Conservation (phyloP, 2,888 invertebrate species). For the Listrodromus nycthemerus region DNA sequence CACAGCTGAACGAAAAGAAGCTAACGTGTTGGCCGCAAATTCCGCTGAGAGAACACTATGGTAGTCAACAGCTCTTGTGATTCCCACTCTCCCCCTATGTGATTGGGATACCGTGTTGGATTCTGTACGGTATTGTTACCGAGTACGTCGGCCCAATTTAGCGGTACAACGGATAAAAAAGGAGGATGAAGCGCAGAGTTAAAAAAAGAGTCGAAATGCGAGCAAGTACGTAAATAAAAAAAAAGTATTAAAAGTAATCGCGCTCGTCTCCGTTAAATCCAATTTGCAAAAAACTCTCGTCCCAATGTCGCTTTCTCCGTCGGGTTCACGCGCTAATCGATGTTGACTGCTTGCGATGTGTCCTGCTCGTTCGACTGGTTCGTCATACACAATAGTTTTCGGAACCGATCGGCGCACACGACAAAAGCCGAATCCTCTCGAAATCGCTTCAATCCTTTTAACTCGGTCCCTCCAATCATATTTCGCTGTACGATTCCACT, state of each 20-base stretch:
- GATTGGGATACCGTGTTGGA: conserved; percentile 30
- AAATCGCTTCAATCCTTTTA: conserved; percentile 30
- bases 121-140: conserved; percentile 66
- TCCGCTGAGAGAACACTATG: conserved; percentile 39
- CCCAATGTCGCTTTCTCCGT: conserved; percentile 3
- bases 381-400: conserved; percentile 31
- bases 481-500: background rate
- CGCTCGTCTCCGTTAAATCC: conserved; percentile 39
- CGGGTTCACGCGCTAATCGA: conserved; percentile 19
- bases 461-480: conserved; percentile 17
- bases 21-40: conserved; percentile 52
- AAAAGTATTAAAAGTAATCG: conserved; percentile 33
- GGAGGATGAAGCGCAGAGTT: background rate
- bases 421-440: background rate
- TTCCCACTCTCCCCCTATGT: conserved; percentile 5
- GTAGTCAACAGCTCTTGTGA: conserved; percentile 52
- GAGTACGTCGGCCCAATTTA: conserved; percentile 61
- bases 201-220: conserved; percentile 12
- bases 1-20: conserved; percentile 37
- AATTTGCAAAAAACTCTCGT: conserved; percentile 46
- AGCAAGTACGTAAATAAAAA: conserved; percentile 3
- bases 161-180: conserved; percentile 30
- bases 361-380: conserved; percentile 34
- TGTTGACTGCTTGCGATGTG: conserved; percentile 48
- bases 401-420: conserved; percentile 21